These are phyloP conservation scores for Squalus acanthias DNA, from an alignment of 2,797 vertebrate genomes.

Conservation along the genomic window DNA sequence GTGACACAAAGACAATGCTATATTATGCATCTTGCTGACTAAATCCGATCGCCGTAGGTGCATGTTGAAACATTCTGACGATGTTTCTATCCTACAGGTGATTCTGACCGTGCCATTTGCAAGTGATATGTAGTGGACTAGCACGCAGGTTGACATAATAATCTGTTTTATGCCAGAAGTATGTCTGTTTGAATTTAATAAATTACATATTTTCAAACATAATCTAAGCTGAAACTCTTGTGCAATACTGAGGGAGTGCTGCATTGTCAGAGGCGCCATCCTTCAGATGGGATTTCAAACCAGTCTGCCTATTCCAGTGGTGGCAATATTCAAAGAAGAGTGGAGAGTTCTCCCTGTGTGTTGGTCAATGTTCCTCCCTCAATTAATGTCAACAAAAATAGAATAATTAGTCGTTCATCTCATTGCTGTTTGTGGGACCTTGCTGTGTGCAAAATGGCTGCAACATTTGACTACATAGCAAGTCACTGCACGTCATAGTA, in stretches of 20 bases:
- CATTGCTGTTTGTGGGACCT: not conserved
- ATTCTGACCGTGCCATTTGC: not conserved
- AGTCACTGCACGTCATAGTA: not conserved
- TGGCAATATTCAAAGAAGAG: not conserved
- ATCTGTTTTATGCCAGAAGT: not conserved
- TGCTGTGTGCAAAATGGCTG: slow-evolving; percentile 4
- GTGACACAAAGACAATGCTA: not conserved
- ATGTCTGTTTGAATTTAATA: not conserved
- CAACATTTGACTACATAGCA: not conserved
- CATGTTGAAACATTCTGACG: not conserved
- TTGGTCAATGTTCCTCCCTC: not conserved
- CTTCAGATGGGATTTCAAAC: not conserved
- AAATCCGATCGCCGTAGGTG: not conserved
- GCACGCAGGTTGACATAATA: not conserved
- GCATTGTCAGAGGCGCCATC: not conserved
- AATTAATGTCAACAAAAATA: not conserved
- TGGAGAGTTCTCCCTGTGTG: not conserved
- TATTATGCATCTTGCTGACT: not conserved
- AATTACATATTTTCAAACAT: not conserved
- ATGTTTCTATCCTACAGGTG: no score
- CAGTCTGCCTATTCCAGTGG: not conserved
- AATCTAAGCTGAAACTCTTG: not conserved
- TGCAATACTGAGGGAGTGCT: not conserved
- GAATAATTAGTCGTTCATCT: not conserved
- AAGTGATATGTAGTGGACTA: not conserved